phyloP scores from a whole-genome alignment of 2,113 vertebrate genomes.

The Phocoena phocoena region DNA sequence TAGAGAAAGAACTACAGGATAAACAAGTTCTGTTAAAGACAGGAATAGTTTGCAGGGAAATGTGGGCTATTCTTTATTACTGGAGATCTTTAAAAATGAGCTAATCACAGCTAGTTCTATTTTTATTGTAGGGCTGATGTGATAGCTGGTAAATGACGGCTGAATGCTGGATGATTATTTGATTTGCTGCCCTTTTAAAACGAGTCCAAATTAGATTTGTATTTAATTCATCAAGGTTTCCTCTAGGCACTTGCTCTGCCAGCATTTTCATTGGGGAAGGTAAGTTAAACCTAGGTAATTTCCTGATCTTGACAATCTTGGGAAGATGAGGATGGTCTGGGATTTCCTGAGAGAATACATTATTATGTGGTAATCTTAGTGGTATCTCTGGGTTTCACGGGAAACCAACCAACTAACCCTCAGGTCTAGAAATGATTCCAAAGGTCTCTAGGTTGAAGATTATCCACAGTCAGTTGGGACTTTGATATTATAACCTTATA shows the following conservation, averaged over 20 bases:
- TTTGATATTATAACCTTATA: neutral
- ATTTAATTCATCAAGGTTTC: neutral
- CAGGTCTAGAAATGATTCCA: conserved; percentile 18
- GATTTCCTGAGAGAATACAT: neutral
- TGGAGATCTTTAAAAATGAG: conserved; percentile 13
- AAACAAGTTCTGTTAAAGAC: neutral
- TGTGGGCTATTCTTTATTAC: neutral
- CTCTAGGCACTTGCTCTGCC: neutral
- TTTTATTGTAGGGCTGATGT: neutral
- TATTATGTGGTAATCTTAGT: neutral
- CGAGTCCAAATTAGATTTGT: neutral
- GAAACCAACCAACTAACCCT: neutral
- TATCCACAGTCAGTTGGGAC: neutral
- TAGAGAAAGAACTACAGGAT: neutral
- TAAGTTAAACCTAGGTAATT: neutral
- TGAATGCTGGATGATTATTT: neutral
- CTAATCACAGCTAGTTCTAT: neutral
- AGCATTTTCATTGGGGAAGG: neutral
- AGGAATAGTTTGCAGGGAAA: neutral
- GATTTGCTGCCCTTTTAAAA: conserved; percentile 1
- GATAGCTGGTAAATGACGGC: neutral
- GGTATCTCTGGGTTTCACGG: neutral
- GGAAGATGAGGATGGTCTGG: neutral
- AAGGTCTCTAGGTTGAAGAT: neutral
- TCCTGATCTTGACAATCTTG: neutral